phyloP scores from a whole-genome alignment of 2,888 invertebrate genomes.

The Chrysina gloriosa region DNA sequence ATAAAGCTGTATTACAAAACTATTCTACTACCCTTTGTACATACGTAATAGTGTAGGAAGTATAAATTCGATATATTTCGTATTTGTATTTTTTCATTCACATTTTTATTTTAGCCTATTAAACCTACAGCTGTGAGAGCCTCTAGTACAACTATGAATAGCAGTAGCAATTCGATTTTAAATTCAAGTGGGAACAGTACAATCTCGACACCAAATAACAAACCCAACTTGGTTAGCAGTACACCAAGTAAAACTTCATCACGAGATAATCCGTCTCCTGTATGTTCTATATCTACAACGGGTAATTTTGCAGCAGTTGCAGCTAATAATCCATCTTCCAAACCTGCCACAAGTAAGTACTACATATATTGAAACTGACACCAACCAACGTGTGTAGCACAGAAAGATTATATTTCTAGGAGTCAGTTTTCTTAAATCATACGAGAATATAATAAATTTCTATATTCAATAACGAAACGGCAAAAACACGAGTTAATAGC shows the following conservation, averaged over 20 bases:
- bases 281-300: slow-evolving; percentile 56
- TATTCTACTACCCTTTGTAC: neutral
- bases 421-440: neutral
- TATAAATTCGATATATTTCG: neutral
- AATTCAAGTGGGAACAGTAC: slow-evolving; percentile 64
- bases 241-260: slow-evolving; percentile 62
- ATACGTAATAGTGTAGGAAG: neutral
- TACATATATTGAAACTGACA: neutral
- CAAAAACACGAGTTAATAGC: too few species aligned
- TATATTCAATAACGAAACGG: too few species aligned
- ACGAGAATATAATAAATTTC: neutral
- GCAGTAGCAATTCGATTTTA: slow-evolving; percentile 67
- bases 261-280: slow-evolving; percentile 64
- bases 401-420: too few species aligned
- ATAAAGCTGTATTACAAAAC: too few species aligned
- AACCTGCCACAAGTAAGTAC: slow-evolving; percentile 64
- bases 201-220: slow-evolving; percentile 61
- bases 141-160: slow-evolving; percentile 66
- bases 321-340: slow-evolving; percentile 60
- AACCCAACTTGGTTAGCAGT: slow-evolving; percentile 60
- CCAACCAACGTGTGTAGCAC: too few species aligned
- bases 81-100: neutral
- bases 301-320: slow-evolving; percentile 77
- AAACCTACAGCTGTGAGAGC: slow-evolving; percentile 88
- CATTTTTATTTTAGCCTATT: slow-evolving; percentile 73